A percentile compares a stretch with the other conserved stretches of the same genome.
Evolutionary conservation across 2,797 vertebrate species (phyloP).

Genomic region (Amblyopsis hoosieri): DNA sequence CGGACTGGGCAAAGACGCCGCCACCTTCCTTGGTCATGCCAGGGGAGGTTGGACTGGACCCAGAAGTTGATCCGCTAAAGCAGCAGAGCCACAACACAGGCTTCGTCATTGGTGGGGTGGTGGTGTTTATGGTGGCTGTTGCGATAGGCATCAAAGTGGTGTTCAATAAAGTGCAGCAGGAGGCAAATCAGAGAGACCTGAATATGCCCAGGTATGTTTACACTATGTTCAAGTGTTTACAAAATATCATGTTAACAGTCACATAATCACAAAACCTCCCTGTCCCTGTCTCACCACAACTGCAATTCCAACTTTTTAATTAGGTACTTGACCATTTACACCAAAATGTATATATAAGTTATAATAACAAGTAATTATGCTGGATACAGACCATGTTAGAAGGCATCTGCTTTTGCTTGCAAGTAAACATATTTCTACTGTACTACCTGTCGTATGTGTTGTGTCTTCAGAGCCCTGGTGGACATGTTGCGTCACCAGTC

Average conservation of each 20-base stretch:
- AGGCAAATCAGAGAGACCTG: conserved; percentile 87
- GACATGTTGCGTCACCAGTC: conserved; percentile 92
- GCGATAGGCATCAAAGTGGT: conserved; percentile 89
- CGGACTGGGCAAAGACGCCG: conserved; percentile 88
- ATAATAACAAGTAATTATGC: no score
- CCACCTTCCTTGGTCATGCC: conserved; percentile 70
- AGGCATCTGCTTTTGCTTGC: no score
- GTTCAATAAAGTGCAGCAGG: conserved; percentile 91
- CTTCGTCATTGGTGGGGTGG: conserved; percentile 90
- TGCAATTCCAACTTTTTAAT: no score
- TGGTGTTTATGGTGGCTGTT: conserved; percentile 89
- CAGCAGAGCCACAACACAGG: conserved; percentile 87
- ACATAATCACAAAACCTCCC: no score
- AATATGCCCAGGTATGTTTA: conserved; percentile 87
- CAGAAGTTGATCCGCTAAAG: conserved; percentile 79
- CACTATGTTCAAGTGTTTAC: no score
- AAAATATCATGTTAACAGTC: no score
- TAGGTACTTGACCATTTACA: no score
- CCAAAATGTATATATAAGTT: no score
- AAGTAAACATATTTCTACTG: no score
- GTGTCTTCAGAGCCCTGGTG: conserved; percentile 83
- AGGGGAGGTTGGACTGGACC: conserved; percentile 63
- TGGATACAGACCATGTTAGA: no score
- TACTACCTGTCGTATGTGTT: conserved; percentile 2
- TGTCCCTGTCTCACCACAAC: no score